These are phyloP conservation scores for Nasonia longicornis DNA, from an alignment of 1,140 invertebrate genomes.

Conservation along the genomic window DNA sequence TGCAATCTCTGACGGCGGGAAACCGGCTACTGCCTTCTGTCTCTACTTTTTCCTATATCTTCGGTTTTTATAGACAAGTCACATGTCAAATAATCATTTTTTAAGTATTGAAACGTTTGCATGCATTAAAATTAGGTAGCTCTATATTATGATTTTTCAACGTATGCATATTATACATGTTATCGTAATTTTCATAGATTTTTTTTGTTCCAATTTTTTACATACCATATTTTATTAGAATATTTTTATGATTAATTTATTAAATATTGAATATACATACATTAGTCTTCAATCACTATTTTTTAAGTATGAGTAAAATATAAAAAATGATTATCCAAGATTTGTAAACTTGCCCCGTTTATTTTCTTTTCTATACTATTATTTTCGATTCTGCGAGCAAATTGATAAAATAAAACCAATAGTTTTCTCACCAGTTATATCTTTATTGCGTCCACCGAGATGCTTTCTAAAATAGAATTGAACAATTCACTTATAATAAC, in stretches of 20 bases:
- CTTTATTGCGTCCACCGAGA: background rate
- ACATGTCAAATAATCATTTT: constrained; percentile 24
- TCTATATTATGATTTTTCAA: background rate
- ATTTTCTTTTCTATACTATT: background rate
- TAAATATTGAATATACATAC: background rate
- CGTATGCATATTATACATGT: too few relatives aligned
- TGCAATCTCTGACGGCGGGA: background rate
- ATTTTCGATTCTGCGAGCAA: constrained; percentile 15
- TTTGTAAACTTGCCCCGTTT: background rate
- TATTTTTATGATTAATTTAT: background rate
- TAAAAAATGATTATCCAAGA: constrained; percentile 13
- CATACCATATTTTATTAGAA: too few relatives aligned
- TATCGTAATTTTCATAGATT: too few relatives aligned
- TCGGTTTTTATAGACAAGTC: background rate
- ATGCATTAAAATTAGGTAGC: background rate
- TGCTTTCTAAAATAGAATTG: constrained; percentile 18
- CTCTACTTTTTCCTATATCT: background rate
- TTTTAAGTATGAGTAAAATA: background rate
- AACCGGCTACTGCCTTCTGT: background rate
- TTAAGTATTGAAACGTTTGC: constrained; percentile 3
- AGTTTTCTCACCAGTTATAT: background rate
- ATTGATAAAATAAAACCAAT: background rate
- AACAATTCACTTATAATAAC: constrained; percentile 44
- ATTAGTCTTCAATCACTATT: background rate
- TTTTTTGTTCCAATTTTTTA: too few relatives aligned